Evolutionary conservation across 1,140 invertebrate species (phyloP).

Genomic region (Dinoponera quadriceps): DNA sequence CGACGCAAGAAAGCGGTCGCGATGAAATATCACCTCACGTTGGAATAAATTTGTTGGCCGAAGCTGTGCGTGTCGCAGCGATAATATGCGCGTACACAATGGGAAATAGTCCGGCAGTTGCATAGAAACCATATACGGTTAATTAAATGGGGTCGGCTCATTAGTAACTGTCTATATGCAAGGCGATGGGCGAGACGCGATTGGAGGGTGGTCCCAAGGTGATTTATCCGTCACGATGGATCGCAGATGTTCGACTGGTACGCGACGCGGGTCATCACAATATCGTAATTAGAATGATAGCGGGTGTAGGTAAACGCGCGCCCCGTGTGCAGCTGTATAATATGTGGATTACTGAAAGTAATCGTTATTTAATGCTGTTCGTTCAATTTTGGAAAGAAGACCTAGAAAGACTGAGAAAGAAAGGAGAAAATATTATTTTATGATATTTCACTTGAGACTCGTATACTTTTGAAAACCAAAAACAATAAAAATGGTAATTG

Average conservation of each 20-base stretch:
- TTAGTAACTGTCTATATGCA: constrained; percentile 81
- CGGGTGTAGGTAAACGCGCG: constrained; percentile 47
- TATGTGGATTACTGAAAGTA: constrained; percentile 20
- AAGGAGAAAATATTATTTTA: too few relatives aligned
- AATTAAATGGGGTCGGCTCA: constrained; percentile 79
- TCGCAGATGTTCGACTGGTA: constrained; percentile 78
- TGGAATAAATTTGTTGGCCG: constrained; percentile 55
- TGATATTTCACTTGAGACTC: too few relatives aligned
- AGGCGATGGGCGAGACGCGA: constrained; percentile 77
- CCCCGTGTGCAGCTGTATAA: background rate
- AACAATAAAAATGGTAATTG: too few relatives aligned
- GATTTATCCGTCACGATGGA: constrained; percentile 78
- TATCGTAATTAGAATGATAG: constrained; percentile 68
- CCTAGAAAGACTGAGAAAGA: background rate
- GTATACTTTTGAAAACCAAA: too few relatives aligned
- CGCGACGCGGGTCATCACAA: constrained; percentile 66
- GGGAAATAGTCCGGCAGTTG: constrained; percentile 74
- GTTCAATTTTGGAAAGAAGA: background rate
- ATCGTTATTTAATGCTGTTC: background rate
- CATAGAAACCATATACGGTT: constrained; percentile 74
- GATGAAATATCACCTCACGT: constrained; percentile 53
- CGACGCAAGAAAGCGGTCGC: constrained; percentile 24
- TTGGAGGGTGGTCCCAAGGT: constrained; percentile 78
- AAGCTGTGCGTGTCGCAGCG: constrained; percentile 21
- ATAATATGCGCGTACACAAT: constrained; percentile 54